Base-by-base conservation (phyloP, 2,113 vertebrate genomes). In the Lates calcarifer region DNA sequence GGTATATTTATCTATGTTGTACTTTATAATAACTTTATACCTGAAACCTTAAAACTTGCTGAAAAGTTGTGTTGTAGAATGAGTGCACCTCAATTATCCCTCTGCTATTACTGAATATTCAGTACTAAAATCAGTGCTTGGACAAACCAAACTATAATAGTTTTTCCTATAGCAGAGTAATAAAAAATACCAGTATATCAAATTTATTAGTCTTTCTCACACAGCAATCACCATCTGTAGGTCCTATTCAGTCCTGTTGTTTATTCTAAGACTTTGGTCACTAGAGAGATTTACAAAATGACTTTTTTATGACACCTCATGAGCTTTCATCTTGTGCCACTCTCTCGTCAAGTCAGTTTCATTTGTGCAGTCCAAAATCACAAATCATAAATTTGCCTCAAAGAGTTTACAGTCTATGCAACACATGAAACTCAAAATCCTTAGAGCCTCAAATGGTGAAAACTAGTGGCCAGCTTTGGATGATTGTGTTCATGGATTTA, bases 1-100 rank as follows among this genome's bases (percentile, higher is more conserved):
- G 3, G 71, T 71, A 47, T 47, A 73, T 71, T 24, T 15, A 28
- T 14, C 5, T 56, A 66, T 39, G 26, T 41, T 62, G n/a, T 45
- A 71, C 10, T 72, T 15, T 60, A 5, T 72, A 29, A 28, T 13
- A 43, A 14, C 10, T 75, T 41, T 33, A 9, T 13, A 11, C 11
- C 43, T 28, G 20, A 33, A 60, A 39, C 12, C 2, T 1, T 17
- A n/a, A 55, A 20, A 33, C 4, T 39, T n/a, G 17, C 24, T 51
- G 4, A 13, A 20, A 29, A 60, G 1, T 8, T 26, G 7, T 60
- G 12, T 29, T 51, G 13, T n/a, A 41, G 6, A 60, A 22, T 22
- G 29, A 24, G 18, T 31, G 51, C n/a, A 51, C 1, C 1, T 11
- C 18, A 47, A 47, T 17, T 2, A 7, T 39, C 15, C 13, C 18